Evolutionary conservation across 2,888 invertebrate species (phyloP), one percentile per base, ranked within the genome.

Genomic region (Hyalella azteca): DNA sequence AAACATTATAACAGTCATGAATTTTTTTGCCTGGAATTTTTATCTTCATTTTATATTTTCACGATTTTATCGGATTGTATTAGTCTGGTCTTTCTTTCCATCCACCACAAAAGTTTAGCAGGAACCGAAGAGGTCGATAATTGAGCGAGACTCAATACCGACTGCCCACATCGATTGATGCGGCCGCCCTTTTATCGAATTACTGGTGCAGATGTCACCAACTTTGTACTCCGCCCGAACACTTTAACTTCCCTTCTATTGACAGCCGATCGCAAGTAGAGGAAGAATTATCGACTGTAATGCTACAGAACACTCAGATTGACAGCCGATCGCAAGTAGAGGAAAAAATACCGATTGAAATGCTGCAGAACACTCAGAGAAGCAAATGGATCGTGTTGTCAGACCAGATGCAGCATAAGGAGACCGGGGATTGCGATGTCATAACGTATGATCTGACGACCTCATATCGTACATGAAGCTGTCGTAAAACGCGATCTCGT

Each of bases 71-170:
- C n/a, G n/a, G n/a, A n/a, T n/a, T n/a, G n/a, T n/a, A n/a, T n/a
- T n/a, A n/a, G n/a, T n/a, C n/a, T n/a, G n/a, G n/a, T n/a, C n/a
- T n/a, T n/a, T n/a, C n/a, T n/a, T n/a, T n/a, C n/a, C n/a, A n/a
- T n/a, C n/a, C n/a, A n/a, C n/a, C n/a, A n/a, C n/a, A n/a, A n/a
- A n/a, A n/a, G n/a, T n/a, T n/a, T n/a, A n/a, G 9, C 1, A 29
- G 29, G 54, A n/a, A 3, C 4, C 26, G 54, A 54, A 29, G 54
- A 54, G 22, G 9, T 19, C 54, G 29, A 54, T 54, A 54, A 54
- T 54, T 54, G 54, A 54, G 54, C 29, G 26, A 54, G 54, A 22
- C 54, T 54, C 54, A 54, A 54, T 54, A 54, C 54, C 29, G 7
- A 26, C 54, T 54, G 9, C 54, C 11, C 26, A 7, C 26, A 22